These are phyloP conservation scores for Alethe castanea DNA, from an alignment of 2,113 vertebrate species.

Conservation along the genomic window DNA sequence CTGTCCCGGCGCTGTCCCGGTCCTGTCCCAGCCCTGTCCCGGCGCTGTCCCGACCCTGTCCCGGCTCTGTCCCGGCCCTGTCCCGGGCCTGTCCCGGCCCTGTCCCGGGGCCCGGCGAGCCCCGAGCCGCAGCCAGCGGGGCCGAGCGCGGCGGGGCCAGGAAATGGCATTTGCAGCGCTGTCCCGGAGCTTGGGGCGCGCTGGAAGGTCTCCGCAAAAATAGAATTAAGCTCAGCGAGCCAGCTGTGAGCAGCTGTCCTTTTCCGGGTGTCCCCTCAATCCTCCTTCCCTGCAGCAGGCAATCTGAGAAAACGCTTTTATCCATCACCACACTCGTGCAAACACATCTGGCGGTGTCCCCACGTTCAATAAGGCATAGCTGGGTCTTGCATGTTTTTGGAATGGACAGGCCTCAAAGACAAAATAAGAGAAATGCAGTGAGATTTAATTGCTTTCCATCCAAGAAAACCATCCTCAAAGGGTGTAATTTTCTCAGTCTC, in stretches of 20 bases:
- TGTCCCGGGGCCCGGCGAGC: too few relatives aligned
- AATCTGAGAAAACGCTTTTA: accelerated
- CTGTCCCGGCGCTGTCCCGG: too few relatives aligned
- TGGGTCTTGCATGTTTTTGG: not conserved
- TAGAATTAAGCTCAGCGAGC: accelerated
- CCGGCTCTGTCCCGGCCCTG: too few relatives aligned
- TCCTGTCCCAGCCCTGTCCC: too few relatives aligned
- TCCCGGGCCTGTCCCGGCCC: too few relatives aligned
- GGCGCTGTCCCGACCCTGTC: too few relatives aligned
- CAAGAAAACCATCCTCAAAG: not conserved
- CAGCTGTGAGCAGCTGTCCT: not conserved
- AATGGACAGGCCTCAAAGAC: not conserved
- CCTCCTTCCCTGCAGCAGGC: not conserved
- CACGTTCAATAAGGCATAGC: accelerated
- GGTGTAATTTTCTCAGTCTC: too few relatives aligned
- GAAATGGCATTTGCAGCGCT: accelerated
- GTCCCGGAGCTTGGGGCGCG: too few relatives aligned
- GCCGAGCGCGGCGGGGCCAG: accelerated
- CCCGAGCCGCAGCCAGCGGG: too few relatives aligned
- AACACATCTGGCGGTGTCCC: accelerated
- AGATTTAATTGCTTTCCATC: not conserved
- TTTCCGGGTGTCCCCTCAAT: accelerated
- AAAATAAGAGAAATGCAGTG: not conserved
- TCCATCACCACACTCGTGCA: accelerated
- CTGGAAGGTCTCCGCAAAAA: not conserved